A percentile compares a stretch with the other conserved stretches of the same genome.
Evolutionary conservation across 1,140 invertebrate genomes (phyloP).

Genomic region (Lamellibrachia luymesi): DNA sequence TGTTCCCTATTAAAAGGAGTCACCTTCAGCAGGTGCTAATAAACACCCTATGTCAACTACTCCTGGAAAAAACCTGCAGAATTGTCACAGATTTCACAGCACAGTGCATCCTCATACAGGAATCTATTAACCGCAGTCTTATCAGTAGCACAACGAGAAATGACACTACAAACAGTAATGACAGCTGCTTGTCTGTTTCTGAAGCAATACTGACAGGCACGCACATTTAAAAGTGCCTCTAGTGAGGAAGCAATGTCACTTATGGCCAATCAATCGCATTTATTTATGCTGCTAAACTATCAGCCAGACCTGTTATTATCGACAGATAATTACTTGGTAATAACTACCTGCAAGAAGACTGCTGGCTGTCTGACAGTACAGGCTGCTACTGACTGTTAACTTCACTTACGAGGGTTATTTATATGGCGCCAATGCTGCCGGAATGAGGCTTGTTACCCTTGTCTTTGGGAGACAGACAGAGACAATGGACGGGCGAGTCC

Average conservation of each 20-base stretch:
- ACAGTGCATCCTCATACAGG: not conserved
- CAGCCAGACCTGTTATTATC: not conserved
- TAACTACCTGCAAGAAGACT: not conserved
- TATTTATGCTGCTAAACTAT: conserved; percentile 1
- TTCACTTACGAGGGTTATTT: not conserved
- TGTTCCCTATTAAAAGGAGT: not conserved
- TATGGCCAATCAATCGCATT: not conserved
- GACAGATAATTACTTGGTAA: not conserved
- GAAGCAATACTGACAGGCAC: not conserved
- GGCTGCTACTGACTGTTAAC: not conserved
- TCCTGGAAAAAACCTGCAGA: too few relatives aligned
- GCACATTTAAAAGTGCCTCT: not conserved
- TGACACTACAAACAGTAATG: not conserved
- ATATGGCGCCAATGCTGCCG: not conserved
- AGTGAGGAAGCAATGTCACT: not conserved
- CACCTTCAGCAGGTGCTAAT: too few relatives aligned
- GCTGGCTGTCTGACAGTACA: not conserved
- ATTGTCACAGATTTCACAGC: not conserved
- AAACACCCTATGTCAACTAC: too few relatives aligned
- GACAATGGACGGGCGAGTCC: not conserved
- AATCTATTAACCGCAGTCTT: not conserved
- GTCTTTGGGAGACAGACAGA: not conserved
- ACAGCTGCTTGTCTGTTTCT: not conserved
- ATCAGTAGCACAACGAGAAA: not conserved
- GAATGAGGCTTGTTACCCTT: not conserved